Evolutionary conservation across 1,140 invertebrate species (phyloP).

Genomic region (Apocrypta bakeri): DNA sequence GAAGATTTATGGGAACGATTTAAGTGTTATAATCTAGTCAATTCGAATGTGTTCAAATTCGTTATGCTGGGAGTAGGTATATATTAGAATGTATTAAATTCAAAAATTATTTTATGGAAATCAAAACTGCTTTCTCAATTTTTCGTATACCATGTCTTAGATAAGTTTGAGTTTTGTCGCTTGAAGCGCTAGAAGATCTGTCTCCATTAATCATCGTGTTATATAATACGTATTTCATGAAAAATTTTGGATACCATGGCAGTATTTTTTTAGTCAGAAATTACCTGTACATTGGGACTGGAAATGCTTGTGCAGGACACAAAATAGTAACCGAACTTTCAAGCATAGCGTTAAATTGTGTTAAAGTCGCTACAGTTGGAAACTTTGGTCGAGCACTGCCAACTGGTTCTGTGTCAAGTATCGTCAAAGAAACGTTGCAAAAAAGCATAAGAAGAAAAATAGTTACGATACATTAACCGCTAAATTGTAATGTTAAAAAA

Average conservation of each 20-base stretch:
- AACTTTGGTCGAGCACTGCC: slow-evolving; percentile 80
- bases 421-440: neutral
- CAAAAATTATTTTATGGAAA: neutral
- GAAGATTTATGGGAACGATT: slow-evolving; percentile 48
- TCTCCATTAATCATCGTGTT: too few relatives aligned
- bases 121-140: neutral
- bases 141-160: neutral
- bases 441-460: neutral
- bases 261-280: neutral
- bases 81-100: neutral
- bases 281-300: slow-evolving; percentile 74
- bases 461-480: neutral
- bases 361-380: slow-evolving; percentile 79
- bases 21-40: neutral
- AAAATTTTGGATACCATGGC: too few relatives aligned
- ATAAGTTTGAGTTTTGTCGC: too few relatives aligned
- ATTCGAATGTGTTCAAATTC: slow-evolving; percentile 3
- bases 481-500: neutral
- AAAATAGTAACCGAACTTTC: slow-evolving; percentile 77
- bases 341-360: slow-evolving; percentile 75
- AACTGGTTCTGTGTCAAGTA: slow-evolving; percentile 74
- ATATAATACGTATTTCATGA: too few relatives aligned
- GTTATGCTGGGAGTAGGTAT: neutral
- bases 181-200: too few relatives aligned
- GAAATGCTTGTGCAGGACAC: slow-evolving; percentile 78